Evolutionary conservation across 2,113 vertebrate species (phyloP), one percentile per base, ranked within the genome.

Genomic region (Seriola quinqueradiata): DNA sequence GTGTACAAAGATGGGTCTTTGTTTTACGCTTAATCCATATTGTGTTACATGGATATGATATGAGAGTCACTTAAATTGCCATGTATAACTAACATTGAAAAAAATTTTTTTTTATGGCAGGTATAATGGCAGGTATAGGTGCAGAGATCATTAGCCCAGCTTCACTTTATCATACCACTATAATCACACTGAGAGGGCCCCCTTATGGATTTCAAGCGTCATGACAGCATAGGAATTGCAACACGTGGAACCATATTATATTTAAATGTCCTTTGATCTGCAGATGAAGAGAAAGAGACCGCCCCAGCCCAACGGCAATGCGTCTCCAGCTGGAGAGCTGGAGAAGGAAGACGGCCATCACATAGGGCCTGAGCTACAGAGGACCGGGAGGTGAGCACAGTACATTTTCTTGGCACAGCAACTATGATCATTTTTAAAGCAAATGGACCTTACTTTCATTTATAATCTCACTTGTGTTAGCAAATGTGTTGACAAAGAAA

Each of bases 261-360:
- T 82, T 82, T 34, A 68, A 71, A 74, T 77, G 2, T 74, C 46
- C 34, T 70, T 55, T 79, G 25, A 61, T 60, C 12, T 87, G 38
- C 86, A 99, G 97, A 93, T 97, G 83, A 99, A 99, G 88, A 96
- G 98, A 84, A 99, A 99, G 89, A 95, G 91, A 85, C 96, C 97
- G 58, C 88, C 96, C n/a, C 95, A 97, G 91, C 95, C 95, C 79
- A 98, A 99, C 79, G 97, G 97, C 75, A 95, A 92, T 75, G 89
- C 95, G 63, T 94, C 96, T 64, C 90, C 87, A 57, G 91, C 94
- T 72, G 97, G 93, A 59, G 92, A 97, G 32, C 73, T 70, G 81
- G 91, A 95, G 21, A 97, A 97, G 28, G 95, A 97, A 59, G 97
- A 96, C 0, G 96, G 95, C 17, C 94, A 97, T 82, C 95, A 97